These are phyloP conservation scores for Hyla sarda DNA, from an alignment of 2,113 vertebrate genomes.

Conservation along the genomic window DNA sequence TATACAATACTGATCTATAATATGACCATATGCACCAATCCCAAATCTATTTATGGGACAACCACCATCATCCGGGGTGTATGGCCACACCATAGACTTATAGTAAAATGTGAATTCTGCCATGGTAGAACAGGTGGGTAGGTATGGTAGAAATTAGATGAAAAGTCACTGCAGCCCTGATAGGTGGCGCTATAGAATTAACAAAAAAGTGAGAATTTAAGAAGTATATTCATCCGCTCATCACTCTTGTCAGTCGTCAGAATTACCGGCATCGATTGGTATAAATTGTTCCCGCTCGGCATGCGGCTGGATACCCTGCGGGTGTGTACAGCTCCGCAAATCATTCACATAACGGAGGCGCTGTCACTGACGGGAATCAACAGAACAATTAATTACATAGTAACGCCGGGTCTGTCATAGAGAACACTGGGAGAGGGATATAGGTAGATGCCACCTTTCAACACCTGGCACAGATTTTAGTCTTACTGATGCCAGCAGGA, in stretches of 20 bases:
- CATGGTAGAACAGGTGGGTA: no score
- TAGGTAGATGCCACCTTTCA: background rate
- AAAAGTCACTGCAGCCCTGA: no score
- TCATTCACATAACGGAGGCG: background rate
- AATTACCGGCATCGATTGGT: background rate
- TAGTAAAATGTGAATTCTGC: no score
- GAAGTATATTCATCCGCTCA: background rate
- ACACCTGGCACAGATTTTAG: background rate
- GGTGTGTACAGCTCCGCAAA: background rate
- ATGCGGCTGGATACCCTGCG: background rate
- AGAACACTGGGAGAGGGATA: background rate
- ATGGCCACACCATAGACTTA: no score
- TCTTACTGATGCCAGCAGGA: background rate
- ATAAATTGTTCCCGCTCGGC: background rate
- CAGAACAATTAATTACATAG: background rate
- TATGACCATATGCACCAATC: no score
- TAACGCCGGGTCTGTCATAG: background rate
- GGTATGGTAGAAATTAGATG: no score
- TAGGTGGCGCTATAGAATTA: no score
- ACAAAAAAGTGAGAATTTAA: no score
- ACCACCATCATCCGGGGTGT: no score
- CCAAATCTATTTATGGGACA: no score
- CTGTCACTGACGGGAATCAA: background rate
- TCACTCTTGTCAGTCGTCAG: background rate
- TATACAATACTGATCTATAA: no score